These are phyloP conservation scores for Jordanella pulchra DNA, from an alignment of 2,797 vertebrate species.

Conservation along the genomic window DNA sequence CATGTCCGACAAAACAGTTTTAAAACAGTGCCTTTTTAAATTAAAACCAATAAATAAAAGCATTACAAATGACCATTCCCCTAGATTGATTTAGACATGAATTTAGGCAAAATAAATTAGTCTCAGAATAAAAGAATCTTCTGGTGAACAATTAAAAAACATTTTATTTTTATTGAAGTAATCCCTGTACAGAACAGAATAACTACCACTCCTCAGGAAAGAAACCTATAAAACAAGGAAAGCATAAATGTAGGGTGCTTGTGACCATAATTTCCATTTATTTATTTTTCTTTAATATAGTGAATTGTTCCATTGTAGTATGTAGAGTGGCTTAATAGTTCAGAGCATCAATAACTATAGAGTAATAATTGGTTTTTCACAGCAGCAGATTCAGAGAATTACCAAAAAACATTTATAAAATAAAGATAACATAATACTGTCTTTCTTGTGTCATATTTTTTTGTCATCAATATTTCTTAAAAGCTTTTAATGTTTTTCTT, in stretches of 20 bases:
- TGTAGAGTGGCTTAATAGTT: slow-evolving; percentile 66
- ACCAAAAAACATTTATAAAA: slow-evolving; percentile 30
- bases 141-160: background rate
- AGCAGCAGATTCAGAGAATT: slow-evolving; percentile 22
- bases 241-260: background rate
- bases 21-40: slow-evolving; percentile 8
- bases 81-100: slow-evolving; percentile 15
- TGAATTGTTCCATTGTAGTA: background rate
- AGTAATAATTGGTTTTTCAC: slow-evolving; percentile 13
- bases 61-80: background rate
- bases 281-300: background rate
- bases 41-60: slow-evolving; percentile 15
- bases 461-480: slow-evolving; percentile 20
- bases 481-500: background rate
- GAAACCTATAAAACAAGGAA: background rate
- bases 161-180: slow-evolving; percentile 6
- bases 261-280: background rate
- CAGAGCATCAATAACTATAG: slow-evolving; percentile 13
- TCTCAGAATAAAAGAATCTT: background rate
- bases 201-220: background rate
- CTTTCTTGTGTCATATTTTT: slow-evolving; percentile 38
- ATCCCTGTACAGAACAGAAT: background rate
- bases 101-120: background rate
- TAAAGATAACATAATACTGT: slow-evolving; percentile 38
- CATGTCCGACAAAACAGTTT: slow-evolving; percentile 14